Evolutionary conservation across 2,797 vertebrate genomes (phyloP), one percentile per base, ranked within the genome.

Genomic region (Falco cherrug): DNA sequence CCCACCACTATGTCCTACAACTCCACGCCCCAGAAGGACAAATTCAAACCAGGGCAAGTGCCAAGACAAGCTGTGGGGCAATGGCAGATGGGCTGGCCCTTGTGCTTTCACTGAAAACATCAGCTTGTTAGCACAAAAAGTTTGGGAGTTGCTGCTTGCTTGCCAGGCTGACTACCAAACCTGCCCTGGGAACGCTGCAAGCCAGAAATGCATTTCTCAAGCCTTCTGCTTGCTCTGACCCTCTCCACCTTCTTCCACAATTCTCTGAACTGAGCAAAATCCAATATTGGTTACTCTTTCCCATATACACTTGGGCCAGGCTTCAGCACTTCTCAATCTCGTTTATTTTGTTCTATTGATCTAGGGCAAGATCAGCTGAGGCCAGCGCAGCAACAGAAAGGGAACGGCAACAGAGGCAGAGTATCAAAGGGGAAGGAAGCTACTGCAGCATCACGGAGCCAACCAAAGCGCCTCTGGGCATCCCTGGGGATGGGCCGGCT

Each of bases 291-390:
- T 88, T 88, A 33, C 45, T 67, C 92, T 83, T 95, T 71, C 84
- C 80, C 74, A 85, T 16, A 57, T 12, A 76, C 7, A 1, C 50
- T 84, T 51, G 87, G 91, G 79, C 61, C 74, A 77, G 43, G 54
- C 89, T 92, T 88, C 84, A 73, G 89, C 61, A 75, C 73, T 53
- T 65, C 91, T 93, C 79, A 41, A 0, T 84, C 85, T 87, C 8
- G 0, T 94, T 92, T 92, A 69, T 87, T 94, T 87, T 86, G 73
- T 68, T 87, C 82, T 93, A 81, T 84, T 88, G 94, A 97, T 95
- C 84, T 69, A 83, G 89, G 50, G 39, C n/a, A 63, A 93, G 85
- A 94, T 69, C 6, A 11, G 84, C 81, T 57, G 68, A 94, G 83
- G 60, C 73, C 83, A 89, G 79, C 2, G 0, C 69, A 79, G 70